Percentiles rank a stretch among this genome's conserved stretches.
These are phyloP conservation scores for Laticauda laticaudata DNA, from an alignment of 2,113 vertebrate genomes.

Conservation along the genomic window DNA sequence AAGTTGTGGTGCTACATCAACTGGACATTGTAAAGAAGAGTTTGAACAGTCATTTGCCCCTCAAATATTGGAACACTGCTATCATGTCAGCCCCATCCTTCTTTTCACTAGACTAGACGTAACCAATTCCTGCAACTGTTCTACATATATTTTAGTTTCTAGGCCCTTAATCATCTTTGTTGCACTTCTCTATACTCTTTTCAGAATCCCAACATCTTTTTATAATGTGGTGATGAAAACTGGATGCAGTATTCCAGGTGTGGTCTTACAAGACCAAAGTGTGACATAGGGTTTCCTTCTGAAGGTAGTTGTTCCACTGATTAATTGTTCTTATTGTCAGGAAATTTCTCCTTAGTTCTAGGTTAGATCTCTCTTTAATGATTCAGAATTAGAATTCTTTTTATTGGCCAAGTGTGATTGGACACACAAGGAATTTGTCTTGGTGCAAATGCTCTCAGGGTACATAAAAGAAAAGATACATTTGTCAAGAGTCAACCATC, in stretches of 20 bases:
- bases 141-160: background rate
- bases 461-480: no score
- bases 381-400: no score
- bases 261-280: background rate
- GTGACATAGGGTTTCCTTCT: background rate
- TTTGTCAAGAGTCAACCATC: no score
- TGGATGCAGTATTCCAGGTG: background rate
- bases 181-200: background rate
- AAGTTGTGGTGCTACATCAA: background rate
- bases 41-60: background rate
- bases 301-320: background rate
- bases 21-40: background rate
- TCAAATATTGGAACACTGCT: no score
- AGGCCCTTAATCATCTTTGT: background rate
- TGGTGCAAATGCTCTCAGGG: no score
- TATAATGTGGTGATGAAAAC: background rate
- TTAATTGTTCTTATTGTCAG: background rate
- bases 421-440: no score
- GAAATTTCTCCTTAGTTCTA: background rate
- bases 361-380: background rate
- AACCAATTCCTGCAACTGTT: background rate
- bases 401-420: no score
- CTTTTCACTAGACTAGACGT: background rate
- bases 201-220: background rate
- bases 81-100: no score